Percentiles rank a stretch among this genome's conserved stretches.
Evolutionary conservation across 1,140 invertebrate species (phyloP).

Genomic region (Bacillus rossius): DNA sequence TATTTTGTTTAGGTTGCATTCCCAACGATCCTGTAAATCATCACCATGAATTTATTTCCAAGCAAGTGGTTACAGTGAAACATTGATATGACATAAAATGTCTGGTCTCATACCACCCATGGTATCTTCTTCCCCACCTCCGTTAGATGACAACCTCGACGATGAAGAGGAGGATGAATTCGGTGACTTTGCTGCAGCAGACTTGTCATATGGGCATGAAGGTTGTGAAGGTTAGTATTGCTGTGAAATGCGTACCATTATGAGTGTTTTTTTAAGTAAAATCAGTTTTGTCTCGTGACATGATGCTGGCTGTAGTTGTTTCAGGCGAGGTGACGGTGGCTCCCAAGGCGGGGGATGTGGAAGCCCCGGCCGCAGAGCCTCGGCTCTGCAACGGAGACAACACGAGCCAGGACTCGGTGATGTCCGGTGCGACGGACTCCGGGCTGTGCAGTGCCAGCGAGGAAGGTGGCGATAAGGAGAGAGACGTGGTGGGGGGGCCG

Average conservation of each 20-base stretch:
- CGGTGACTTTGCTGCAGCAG: conserved; percentile 48
- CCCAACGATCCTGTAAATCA: too few species aligned
- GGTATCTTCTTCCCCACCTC: conserved; percentile 56
- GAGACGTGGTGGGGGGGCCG: too few species aligned
- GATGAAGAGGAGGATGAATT: conserved; percentile 58
- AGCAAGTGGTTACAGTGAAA: too few species aligned
- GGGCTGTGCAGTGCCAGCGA: conserved; percentile 18
- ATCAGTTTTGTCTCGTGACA: too few species aligned
- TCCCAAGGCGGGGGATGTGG: too few species aligned
- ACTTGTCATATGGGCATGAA: background rate
- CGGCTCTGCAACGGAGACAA: conserved; percentile 11
- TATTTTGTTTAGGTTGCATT: too few species aligned
- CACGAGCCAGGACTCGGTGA: conserved; percentile 14
- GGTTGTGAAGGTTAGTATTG: too few species aligned
- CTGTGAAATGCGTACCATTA: too few species aligned
- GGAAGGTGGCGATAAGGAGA: conserved; percentile 1
- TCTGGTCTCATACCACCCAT: conserved; percentile 46
- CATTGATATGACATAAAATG: conserved; percentile 5
- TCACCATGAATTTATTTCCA: too few species aligned
- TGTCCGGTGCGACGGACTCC: conserved; percentile 15
- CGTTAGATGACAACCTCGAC: conserved; percentile 46
- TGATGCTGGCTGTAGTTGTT: too few species aligned
- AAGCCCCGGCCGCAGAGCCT: background rate
- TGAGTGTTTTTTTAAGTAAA: too few species aligned
- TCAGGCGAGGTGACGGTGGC: too few species aligned